Evolutionary conservation across 2,888 invertebrate species (phyloP).

Genomic region (Drosophila fulvimacula): DNA sequence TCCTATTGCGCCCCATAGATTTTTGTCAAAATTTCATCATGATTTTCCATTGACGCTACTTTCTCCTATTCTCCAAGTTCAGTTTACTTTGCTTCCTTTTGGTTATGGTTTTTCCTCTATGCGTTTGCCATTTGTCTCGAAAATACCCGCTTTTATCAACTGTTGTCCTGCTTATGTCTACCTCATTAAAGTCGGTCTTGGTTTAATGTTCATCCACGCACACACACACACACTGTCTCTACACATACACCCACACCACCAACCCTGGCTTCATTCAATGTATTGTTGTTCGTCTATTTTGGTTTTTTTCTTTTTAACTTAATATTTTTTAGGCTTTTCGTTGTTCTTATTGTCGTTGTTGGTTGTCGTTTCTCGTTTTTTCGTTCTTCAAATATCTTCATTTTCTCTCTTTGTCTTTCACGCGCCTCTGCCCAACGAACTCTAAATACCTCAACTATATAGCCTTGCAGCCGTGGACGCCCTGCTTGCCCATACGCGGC

Average conservation of each 20-base stretch:
- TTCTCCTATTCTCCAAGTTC: neutral
- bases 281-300: constrained; percentile 38
- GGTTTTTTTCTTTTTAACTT: constrained; percentile 50
- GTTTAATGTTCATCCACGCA: constrained; percentile 29
- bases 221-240: constrained; percentile 1
- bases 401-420: constrained; percentile 81
- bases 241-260: constrained; percentile 7
- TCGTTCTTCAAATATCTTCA: constrained; percentile 79
- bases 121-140: constrained; percentile 3
- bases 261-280: constrained; percentile 32
- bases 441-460: constrained; percentile 50
- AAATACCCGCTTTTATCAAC: constrained; percentile 8
- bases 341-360: constrained; percentile 64
- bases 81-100: constrained; percentile 11
- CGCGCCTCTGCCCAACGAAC: constrained; percentile 49
- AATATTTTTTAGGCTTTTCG: constrained; percentile 40
- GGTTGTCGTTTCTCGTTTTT: constrained; percentile 72
- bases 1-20: neutral
- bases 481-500: constrained; percentile 85
- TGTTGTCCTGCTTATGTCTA: constrained; percentile 22
- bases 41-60: neutral
- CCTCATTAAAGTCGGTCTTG: constrained; percentile 21
- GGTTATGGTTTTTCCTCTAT: constrained; percentile 41
- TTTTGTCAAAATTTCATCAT: neutral
- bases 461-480: constrained; percentile 85